phyloP scores from a whole-genome alignment of 2,888 invertebrate genomes.

The Lepidocyrtoides sp. region DNA sequence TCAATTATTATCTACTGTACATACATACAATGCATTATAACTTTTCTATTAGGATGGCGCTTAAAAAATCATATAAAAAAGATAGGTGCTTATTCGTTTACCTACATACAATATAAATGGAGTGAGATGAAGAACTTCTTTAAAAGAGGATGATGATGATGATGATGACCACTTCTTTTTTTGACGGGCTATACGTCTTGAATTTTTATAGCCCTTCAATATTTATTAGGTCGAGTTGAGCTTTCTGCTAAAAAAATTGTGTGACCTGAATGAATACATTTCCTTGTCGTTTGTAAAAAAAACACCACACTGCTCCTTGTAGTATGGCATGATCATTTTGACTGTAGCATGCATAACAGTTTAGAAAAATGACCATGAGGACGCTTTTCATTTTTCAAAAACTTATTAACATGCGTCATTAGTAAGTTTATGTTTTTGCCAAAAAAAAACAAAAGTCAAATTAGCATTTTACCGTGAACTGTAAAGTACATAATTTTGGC shows the following conservation, averaged over 20 bases:
- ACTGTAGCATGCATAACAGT: background rate
- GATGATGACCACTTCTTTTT: slow-evolving; percentile 13
- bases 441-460: too few relatives aligned
- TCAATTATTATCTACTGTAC: slow-evolving; percentile 36
- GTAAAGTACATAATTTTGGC: too few relatives aligned
- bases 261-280: slow-evolving; percentile 68
- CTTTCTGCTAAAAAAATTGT: slow-evolving; percentile 61
- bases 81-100: background rate
- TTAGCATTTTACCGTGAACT: too few relatives aligned
- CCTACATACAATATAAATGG: background rate
- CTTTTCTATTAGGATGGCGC: too few relatives aligned
- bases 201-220: slow-evolving; percentile 73
- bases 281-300: too few relatives aligned
- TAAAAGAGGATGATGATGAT: background rate
- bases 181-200: slow-evolving; percentile 19
- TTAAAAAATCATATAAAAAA: too few relatives aligned
- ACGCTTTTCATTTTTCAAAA: slow-evolving; percentile 6
- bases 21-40: too few relatives aligned
- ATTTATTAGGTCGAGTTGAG: slow-evolving; percentile 74
- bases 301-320: too few relatives aligned
- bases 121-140: too few relatives aligned
- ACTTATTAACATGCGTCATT: background rate
- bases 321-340: too few relatives aligned
- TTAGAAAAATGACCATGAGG: background rate
- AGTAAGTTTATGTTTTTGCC: too few relatives aligned